phyloP scores from a whole-genome alignment of 2,797 vertebrate genomes.

The Siniperca undulata region DNA sequence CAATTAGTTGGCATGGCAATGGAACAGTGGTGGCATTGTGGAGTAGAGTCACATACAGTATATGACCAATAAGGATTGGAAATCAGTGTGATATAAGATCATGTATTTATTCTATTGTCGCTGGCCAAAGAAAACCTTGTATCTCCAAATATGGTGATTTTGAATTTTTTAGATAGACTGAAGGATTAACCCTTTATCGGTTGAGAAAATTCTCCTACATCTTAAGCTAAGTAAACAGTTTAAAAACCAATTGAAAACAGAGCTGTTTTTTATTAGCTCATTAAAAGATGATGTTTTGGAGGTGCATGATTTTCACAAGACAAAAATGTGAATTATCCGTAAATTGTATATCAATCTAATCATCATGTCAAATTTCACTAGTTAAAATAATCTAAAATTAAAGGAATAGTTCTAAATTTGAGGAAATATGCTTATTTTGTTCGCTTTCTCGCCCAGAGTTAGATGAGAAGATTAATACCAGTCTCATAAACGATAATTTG shows the following conservation, averaged over 20 bases:
- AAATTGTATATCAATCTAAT: neutral
- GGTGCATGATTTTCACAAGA: neutral
- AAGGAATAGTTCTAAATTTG: too few species aligned
- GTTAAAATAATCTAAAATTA: neutral
- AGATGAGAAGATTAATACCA: neutral
- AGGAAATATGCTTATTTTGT: neutral
- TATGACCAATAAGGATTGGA: neutral
- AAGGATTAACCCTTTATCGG: neutral
- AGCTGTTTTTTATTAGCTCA: neutral
- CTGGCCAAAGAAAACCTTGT: neutral
- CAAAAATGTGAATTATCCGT: neutral
- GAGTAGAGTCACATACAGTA: neutral
- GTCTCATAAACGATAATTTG: too few species aligned
- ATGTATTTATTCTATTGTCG: neutral
- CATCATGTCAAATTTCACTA: neutral
- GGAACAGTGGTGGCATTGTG: constrained; percentile 2
- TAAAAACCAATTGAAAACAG: neutral
- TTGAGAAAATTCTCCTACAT: neutral
- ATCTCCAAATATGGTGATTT: neutral
- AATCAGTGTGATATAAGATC: neutral
- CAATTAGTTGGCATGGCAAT: constrained; percentile 59
- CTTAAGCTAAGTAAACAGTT: neutral
- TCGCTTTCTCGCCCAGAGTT: neutral
- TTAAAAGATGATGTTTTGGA: neutral
- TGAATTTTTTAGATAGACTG: neutral